phyloP scores from a whole-genome alignment of 2,113 vertebrate species.

The Corynorhinus townsendii region DNA sequence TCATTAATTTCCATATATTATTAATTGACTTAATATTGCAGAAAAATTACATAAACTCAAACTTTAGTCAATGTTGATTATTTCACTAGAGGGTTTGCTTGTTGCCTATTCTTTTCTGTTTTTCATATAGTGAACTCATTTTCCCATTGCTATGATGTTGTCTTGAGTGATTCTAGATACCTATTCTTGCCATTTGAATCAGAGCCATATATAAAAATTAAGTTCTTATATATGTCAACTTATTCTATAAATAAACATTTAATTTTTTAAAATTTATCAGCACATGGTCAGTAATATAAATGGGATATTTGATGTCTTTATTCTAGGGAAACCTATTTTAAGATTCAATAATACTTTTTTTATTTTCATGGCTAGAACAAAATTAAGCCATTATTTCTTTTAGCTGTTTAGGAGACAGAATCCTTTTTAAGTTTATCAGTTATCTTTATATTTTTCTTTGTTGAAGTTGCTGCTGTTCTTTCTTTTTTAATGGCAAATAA shows the following conservation, averaged over 20 bases:
- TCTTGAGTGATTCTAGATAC: background rate
- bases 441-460: constrained; percentile 58
- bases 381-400: constrained; percentile 73
- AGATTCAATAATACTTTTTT: constrained; percentile 23
- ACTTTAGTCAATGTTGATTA: background rate
- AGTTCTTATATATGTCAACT: background rate
- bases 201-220: background rate
- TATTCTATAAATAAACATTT: constrained; percentile 5
- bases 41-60: background rate
- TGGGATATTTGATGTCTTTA: background rate
- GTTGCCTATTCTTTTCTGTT: background rate
- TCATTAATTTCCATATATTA: background rate
- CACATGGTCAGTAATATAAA: constrained; percentile 3
- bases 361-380: constrained; percentile 17
- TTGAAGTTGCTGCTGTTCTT: background rate
- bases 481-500: constrained; percentile 65
- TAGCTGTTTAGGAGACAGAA: constrained; percentile 72
- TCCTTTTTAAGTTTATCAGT: constrained; percentile 70
- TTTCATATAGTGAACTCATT: background rate
- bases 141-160: background rate
- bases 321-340: constrained; percentile 22
- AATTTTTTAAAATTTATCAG: background rate
- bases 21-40: background rate
- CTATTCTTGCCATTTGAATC: constrained; percentile 10
- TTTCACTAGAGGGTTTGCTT: background rate